phyloP scores from a whole-genome alignment of 2,113 vertebrate genomes.

The Gobius niger region DNA sequence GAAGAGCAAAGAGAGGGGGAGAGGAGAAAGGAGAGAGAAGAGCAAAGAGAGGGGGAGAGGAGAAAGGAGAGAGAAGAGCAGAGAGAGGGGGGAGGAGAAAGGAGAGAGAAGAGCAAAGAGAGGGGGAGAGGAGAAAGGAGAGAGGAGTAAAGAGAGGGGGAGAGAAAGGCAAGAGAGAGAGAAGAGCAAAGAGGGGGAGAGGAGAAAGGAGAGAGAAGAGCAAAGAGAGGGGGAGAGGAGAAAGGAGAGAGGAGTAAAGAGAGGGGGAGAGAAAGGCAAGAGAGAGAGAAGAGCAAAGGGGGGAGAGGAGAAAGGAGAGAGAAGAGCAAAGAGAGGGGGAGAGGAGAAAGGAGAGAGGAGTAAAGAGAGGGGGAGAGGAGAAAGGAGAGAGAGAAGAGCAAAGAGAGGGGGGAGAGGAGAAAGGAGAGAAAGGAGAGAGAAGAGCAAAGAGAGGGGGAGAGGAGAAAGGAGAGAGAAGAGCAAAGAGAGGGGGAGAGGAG shows the following conservation, averaged over 20 bases:
- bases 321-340: conserved; percentile 29
- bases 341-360: conserved; percentile 36
- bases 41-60: conserved; percentile 19
- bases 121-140: not conserved
- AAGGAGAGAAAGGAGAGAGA: not conserved
- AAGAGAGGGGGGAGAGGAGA: conserved; percentile 26
- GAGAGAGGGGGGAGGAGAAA: conserved; percentile 42
- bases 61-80: not conserved
- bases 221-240: not conserved
- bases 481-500: conserved; percentile 1
- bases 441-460: not conserved
- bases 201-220: conserved; percentile 31
- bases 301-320: not conserved
- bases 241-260: not conserved
- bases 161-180: conserved; percentile 51
- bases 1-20: not conserved
- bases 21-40: conserved; percentile 49
- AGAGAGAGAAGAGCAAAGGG: conserved; percentile 30
- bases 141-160: too few relatives aligned
- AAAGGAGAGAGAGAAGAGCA: conserved; percentile 35
- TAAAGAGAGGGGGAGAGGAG: conserved; percentile 26
- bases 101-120: conserved; percentile 21
- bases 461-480: not conserved
- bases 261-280: conserved; percentile 27
- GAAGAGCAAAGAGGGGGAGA: not conserved